phyloP scores from a whole-genome alignment of 1,140 invertebrate genomes.

The Drosophila novamexicana region DNA sequence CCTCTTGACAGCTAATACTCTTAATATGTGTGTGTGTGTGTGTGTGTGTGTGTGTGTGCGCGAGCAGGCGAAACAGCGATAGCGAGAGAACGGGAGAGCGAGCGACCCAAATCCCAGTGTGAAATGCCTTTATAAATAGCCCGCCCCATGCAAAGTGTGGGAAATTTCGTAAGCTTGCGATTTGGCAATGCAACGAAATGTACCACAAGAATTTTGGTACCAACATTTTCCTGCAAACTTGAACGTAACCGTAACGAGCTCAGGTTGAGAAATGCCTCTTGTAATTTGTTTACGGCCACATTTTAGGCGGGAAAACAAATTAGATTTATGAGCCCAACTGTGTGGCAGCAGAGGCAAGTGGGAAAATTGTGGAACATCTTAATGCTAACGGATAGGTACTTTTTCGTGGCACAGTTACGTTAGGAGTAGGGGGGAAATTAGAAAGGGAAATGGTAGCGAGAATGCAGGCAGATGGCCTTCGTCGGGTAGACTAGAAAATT shows the following conservation, averaged over 20 bases:
- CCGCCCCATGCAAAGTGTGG: slow-evolving; percentile 37
- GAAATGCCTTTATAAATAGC: slow-evolving; percentile 64
- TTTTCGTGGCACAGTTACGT: slow-evolving; percentile 1
- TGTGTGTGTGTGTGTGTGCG: neutral
- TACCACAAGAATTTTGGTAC: slow-evolving; percentile 40
- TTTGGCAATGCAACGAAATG: slow-evolving; percentile 49
- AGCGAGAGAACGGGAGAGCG: neutral
- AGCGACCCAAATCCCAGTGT: slow-evolving; percentile 54
- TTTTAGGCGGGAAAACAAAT: slow-evolving; percentile 28
- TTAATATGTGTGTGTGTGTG: slow-evolving; percentile 7
- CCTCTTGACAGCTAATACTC: slow-evolving; percentile 24
- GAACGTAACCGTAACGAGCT: slow-evolving; percentile 25
- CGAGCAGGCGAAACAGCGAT: neutral
- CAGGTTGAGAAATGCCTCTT: slow-evolving; percentile 39
- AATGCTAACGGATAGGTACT: neutral
- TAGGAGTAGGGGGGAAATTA: neutral
- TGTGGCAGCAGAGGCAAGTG: slow-evolving; percentile 7
- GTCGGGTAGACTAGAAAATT: too few relatives aligned
- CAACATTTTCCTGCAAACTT: slow-evolving; percentile 55
- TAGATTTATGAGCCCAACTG: slow-evolving; percentile 60
- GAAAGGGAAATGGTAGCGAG: too few relatives aligned
- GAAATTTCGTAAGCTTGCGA: slow-evolving; percentile 72
- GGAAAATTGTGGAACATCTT: slow-evolving; percentile 44
- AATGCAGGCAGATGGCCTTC: too few relatives aligned
- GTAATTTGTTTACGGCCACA: slow-evolving; percentile 53